Evolutionary conservation across 2,797 vertebrate genomes (phyloP), one percentile per base, ranked within the genome.

Genomic region (Acanthurus leucopareius): DNA sequence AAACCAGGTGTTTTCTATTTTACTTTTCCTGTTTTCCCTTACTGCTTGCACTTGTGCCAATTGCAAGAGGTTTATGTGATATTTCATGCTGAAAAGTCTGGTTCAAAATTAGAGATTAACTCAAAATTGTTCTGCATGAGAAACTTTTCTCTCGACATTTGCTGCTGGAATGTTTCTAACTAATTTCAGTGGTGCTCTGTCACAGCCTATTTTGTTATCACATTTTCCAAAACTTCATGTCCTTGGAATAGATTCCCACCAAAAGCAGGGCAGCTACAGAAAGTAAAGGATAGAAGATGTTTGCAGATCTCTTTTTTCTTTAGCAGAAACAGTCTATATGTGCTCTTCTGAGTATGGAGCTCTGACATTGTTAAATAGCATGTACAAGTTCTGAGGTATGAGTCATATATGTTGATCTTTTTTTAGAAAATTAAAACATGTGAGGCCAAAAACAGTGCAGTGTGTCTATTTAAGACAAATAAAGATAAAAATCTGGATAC

Each of bases 1-100:
- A 83, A 81, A 88, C 62, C 89, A 90, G 84, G 79, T 92, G 91
- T 86, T 92, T 91, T 90, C 58, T 83, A 85, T 91, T 89, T 84
- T 3, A 77, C 75, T 86, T 83, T 84, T 91, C 79, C 82, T 87
- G 82, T 87, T 88, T 80, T 86, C 57, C 17, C 54, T 82, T 22
- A 3, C 54, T 15, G 62, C 79, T 80, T 54, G 13, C 48, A 40
- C 69, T 68, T n/a, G 53, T 69, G 84, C 68, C 70, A 78, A 20
- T 52, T 0, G 10, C 68, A 51, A 66, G 35, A 79, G 65, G 73
- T 61, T 25, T 71, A 20, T 60, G 56, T 69, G 74, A 80, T 53
- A 77, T 73, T 78, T 79, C 67, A 57, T 35, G 53, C 58, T 47
- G 48, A 58, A 61, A 77, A 42, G 47, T 69, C 56, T 73, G 51